phyloP scores from a whole-genome alignment of 92 coral and sea anemone species.

The Zoanthus sansibaricus region DNA sequence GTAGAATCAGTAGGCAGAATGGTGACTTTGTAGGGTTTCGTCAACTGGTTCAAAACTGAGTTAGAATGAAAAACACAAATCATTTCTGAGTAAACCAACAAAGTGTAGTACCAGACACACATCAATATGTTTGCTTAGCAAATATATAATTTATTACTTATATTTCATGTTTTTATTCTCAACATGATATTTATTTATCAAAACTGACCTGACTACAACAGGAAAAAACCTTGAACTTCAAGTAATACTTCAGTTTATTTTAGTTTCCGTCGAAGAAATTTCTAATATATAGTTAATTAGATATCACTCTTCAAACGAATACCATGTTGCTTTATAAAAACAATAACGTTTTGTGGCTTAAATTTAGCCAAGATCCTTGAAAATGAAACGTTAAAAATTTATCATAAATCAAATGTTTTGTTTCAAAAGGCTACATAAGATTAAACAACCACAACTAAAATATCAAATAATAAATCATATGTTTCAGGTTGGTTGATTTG shows the following conservation, averaged over 20 bases:
- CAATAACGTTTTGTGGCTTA: neutral
- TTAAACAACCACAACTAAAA: neutral
- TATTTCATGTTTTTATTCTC: too few relatives aligned
- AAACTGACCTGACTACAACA: too few relatives aligned
- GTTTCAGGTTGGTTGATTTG: neutral
- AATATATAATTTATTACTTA: too few relatives aligned
- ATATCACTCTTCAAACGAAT: neutral
- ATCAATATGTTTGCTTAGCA: too few relatives aligned
- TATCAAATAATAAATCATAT: neutral
- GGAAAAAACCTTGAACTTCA: neutral
- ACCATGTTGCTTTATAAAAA: conserved; percentile 11
- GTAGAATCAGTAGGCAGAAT: too few relatives aligned
- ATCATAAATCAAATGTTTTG: neutral
- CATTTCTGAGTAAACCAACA: too few relatives aligned
- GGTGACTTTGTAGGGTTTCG: too few relatives aligned
- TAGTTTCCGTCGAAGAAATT: neutral
- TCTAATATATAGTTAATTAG: neutral
- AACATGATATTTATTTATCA: too few relatives aligned
- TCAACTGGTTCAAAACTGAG: too few relatives aligned
- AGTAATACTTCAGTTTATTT: neutral
- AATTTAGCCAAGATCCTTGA: neutral
- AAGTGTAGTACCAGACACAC: too few relatives aligned
- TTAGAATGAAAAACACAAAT: too few relatives aligned
- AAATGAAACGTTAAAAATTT: neutral
- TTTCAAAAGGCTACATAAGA: neutral